Evolutionary conservation across 2,888 invertebrate species (phyloP).

Genomic region (Ornithoptera priamus): DNA sequence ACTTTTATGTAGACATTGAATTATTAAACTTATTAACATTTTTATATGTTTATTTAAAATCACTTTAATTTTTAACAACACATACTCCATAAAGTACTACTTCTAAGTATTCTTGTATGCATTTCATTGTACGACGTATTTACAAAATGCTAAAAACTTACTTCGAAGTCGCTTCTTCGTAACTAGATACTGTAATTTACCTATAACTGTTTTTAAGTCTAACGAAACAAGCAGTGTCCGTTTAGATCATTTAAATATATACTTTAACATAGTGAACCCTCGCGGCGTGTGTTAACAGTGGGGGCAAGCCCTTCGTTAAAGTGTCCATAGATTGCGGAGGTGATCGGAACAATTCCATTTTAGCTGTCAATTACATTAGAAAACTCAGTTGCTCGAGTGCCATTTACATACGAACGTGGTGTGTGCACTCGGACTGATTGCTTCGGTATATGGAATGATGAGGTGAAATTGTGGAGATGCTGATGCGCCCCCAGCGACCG

Average conservation of each 20-base stretch:
- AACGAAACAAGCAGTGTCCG: background rate
- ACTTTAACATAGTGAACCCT: constrained; percentile 20
- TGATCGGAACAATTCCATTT: constrained; percentile 49
- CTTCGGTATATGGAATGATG: constrained; percentile 40
- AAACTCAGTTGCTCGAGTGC: constrained; percentile 50
- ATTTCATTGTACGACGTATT: too few relatives aligned
- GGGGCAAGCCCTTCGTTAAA: constrained; percentile 25
- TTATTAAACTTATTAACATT: too few relatives aligned
- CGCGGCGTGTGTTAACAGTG: constrained; percentile 17
- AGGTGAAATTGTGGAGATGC: constrained; percentile 40
- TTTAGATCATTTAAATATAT: constrained; percentile 7
- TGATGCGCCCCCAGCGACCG: constrained; percentile 37
- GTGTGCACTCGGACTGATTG: constrained; percentile 65
- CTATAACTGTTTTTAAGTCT: background rate
- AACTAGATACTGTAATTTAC: too few relatives aligned
- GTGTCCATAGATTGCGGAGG: constrained; percentile 26
- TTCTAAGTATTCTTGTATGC: too few relatives aligned
- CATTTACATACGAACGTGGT: constrained; percentile 55
- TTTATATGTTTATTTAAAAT: too few relatives aligned
- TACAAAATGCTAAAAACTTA: too few relatives aligned
- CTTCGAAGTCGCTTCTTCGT: too few relatives aligned
- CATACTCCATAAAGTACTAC: too few relatives aligned
- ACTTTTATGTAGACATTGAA: too few relatives aligned
- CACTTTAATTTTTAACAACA: too few relatives aligned
- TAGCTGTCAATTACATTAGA: constrained; percentile 70